Conservation (phyloP, 2,888 invertebrate species). For the Phaonia tiefii region DNA sequence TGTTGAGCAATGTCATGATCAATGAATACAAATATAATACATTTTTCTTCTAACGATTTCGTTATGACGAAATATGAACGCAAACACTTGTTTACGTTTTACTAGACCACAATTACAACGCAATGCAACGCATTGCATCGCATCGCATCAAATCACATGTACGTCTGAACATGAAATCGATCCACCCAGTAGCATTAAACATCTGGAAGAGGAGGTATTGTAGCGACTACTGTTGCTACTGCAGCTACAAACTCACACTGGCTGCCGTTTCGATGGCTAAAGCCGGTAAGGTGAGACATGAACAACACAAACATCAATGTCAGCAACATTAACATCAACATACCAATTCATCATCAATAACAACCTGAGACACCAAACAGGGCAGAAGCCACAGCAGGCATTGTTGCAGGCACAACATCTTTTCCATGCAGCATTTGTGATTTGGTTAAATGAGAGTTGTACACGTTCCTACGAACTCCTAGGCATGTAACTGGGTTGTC, state of each 20-base stretch:
- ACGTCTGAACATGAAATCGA: neutral
- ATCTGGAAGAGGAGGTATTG: neutral
- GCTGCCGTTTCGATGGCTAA: slow-evolving; percentile 11
- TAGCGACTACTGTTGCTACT: neutral
- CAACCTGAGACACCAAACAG: slow-evolving; percentile 13
- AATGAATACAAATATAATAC: slow-evolving; percentile 36
- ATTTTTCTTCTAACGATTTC: slow-evolving; percentile 33
- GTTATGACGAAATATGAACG: slow-evolving; percentile 37
- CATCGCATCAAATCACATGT: slow-evolving; percentile 13
- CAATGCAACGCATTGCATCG: neutral
- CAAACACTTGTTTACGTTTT: slow-evolving; percentile 36
- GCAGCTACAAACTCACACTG: too few relatives aligned
- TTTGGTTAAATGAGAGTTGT: neutral
- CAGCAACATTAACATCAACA: slow-evolving; percentile 16
- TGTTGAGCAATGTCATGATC: slow-evolving; percentile 64
- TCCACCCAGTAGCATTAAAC: neutral
- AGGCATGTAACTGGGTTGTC: neutral
- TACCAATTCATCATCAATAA: slow-evolving; percentile 19
- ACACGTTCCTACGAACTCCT: neutral
- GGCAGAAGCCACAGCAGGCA: neutral
- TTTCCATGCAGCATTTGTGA: neutral
- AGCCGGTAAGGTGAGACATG: slow-evolving; percentile 15
- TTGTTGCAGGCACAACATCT: neutral
- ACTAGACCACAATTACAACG: slow-evolving; percentile 28
- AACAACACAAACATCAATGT: slow-evolving; percentile 20